Evolutionary conservation across 2,888 invertebrate genomes (phyloP).

Genomic region (Tetropium fuscum): DNA sequence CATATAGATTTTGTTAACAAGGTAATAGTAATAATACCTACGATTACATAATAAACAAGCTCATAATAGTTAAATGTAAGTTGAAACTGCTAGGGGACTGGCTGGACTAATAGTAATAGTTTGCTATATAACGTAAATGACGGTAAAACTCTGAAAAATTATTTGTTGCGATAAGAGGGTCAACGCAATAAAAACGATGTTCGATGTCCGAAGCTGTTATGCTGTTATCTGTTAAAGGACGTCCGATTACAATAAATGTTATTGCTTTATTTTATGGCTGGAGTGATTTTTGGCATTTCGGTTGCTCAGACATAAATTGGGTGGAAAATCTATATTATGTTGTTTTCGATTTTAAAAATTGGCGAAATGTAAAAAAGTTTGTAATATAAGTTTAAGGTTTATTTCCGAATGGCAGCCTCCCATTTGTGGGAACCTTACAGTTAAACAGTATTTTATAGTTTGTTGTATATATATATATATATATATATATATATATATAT

Average conservation of each 20-base stretch:
- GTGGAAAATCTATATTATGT: constrained; percentile 30
- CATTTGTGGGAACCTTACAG: too few relatives aligned
- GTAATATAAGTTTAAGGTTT: background rate
- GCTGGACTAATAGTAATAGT: constrained; percentile 14
- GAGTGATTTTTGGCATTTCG: constrained; percentile 36
- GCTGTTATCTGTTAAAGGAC: constrained; percentile 40
- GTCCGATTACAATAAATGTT: constrained; percentile 45
- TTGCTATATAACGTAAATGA: constrained; percentile 10
- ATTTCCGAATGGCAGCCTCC: background rate
- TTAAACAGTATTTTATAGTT: too few relatives aligned
- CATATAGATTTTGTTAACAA: too few relatives aligned
- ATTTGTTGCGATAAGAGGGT: constrained; percentile 38
- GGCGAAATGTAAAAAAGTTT: constrained; percentile 19
- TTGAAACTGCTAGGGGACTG: too few relatives aligned
- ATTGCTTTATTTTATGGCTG: constrained; percentile 44
- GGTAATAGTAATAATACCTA: too few relatives aligned
- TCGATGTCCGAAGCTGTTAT: constrained; percentile 33
- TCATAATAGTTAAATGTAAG: too few relatives aligned
- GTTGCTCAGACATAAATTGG: constrained; percentile 32
- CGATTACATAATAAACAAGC: too few relatives aligned
- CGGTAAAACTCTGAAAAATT: constrained; percentile 11
- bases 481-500: too few relatives aligned
- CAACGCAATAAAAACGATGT: constrained; percentile 33
- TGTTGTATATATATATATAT: too few relatives aligned
- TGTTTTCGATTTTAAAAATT: constrained; percentile 16